These are phyloP conservation scores for Dermatemys mawii DNA, from an alignment of 2,113 vertebrate genomes.

Conservation along the genomic window DNA sequence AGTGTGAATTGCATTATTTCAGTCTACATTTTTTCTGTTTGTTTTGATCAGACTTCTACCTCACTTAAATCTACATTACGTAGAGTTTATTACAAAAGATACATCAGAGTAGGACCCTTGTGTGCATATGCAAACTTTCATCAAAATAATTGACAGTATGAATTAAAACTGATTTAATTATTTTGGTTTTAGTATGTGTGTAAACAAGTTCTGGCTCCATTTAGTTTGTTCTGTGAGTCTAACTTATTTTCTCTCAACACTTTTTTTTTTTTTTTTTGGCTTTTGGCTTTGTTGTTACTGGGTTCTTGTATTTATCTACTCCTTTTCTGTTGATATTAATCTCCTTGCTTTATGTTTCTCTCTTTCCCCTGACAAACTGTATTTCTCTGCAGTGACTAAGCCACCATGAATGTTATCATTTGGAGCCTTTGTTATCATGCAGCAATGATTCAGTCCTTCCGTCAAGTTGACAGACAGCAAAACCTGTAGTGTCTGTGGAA, in stretches of 20 bases:
- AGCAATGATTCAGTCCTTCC: not conserved
- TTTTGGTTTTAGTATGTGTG: not conserved
- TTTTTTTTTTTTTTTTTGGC: not conserved
- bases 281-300: not conserved
- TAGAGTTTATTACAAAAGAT: not conserved
- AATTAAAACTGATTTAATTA: not conserved
- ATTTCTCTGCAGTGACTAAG: slow-evolving; percentile 1
- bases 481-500: not conserved
- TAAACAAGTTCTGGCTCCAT: fast-evolving
- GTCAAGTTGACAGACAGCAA: slow-evolving; percentile 17
- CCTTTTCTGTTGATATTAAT: not conserved
- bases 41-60: not conserved
- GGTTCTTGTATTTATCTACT: not conserved
- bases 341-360: not conserved
- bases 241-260: not conserved
- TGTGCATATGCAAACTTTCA: not conserved
- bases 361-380: not conserved
- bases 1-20: not conserved
- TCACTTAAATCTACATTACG: not conserved
- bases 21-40: not conserved
- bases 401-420: not conserved
- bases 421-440: not conserved
- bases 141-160: not conserved
- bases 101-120: not conserved
- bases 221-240: not conserved